Evolutionary conservation across 2,797 vertebrate species (phyloP), one percentile per base, ranked within the genome.

Genomic region (Arnoldichthys spilopterus): DNA sequence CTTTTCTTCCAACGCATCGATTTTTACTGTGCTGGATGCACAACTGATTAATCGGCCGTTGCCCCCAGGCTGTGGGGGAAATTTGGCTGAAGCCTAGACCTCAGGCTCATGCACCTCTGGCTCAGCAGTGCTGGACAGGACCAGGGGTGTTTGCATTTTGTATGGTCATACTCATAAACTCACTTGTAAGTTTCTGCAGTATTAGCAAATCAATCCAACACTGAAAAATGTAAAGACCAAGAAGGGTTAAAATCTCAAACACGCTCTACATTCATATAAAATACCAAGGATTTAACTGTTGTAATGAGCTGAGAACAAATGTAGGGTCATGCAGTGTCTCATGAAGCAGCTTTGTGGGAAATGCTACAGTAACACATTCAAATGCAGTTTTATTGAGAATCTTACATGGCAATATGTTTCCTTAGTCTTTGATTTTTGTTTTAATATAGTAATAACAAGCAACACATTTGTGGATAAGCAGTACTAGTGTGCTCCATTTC

Each of bases 1-100:
- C 74, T 84, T 79, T 81, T 82, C 72, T 77, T 82, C 63, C 63
- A 64, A 53, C 37, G n/a, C 81, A 89, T 87, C 69, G 58, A 86
- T 89, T 85, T 85, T 80, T 83, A 80, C 75, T 72, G 71, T 73
- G 66, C 73, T 82, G 72, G 72, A 80, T 86, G 80, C 76, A 73
- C 62, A 71, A 43, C 79, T 81, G 81, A 84, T 83, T 82, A 85
- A 84, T 86, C 11, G 66, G 22, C 32, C 3, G 67, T 63, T 76
- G 76, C 72, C 74, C 66, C 37, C 63, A 43, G 56, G 63, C 75
- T 78, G 51, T 71, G 62, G 28, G 26, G 40, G 64, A 58, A 47
- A 28, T 56, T 24, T 3, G 72, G 73, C 69, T 77, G 53, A 51
- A 75, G 22, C 32, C 58, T 34, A 47, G 15, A 13, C 37, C 37